These are phyloP conservation scores for Amblyornis subalaris DNA, from an alignment of 2,113 vertebrate genomes.

Conservation along the genomic window DNA sequence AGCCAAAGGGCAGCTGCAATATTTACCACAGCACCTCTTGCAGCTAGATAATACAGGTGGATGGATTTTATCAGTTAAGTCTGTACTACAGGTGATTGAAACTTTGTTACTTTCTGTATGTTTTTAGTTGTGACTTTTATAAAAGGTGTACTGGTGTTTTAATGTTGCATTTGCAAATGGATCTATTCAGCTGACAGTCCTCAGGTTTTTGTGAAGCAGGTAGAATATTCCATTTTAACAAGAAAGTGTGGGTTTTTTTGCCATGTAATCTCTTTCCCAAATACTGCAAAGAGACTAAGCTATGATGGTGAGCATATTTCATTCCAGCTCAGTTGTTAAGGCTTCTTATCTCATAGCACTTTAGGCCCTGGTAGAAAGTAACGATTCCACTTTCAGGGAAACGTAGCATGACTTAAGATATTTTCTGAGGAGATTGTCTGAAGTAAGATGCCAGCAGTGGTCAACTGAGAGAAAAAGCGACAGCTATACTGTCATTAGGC, in stretches of 20 bases:
- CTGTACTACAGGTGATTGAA: not conserved
- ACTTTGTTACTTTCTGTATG: not conserved
- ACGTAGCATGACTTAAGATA: not conserved
- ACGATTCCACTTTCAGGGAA: not conserved
- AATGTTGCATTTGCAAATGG: not conserved
- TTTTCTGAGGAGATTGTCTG: not conserved
- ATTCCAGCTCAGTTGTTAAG: not conserved
- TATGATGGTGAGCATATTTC: not conserved
- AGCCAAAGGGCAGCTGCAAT: not conserved
- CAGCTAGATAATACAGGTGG: accelerated
- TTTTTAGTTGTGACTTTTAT: not conserved
- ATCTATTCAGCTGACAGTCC: not conserved
- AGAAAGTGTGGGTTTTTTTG: not conserved
- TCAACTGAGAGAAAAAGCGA: not conserved
- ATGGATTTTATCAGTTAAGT: not conserved
- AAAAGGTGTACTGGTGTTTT: not conserved
- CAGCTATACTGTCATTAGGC: not conserved
- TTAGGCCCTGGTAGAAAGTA: not conserved
- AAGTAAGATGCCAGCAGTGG: not conserved
- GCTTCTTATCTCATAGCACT: not conserved
- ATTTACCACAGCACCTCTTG: not conserved
- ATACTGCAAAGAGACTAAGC: not conserved
- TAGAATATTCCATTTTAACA: not conserved
- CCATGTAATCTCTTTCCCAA: not conserved
- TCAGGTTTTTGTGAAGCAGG: not conserved